phyloP scores from a whole-genome alignment of 2,113 vertebrate species.

The Balaenoptera acutorostrata region DNA sequence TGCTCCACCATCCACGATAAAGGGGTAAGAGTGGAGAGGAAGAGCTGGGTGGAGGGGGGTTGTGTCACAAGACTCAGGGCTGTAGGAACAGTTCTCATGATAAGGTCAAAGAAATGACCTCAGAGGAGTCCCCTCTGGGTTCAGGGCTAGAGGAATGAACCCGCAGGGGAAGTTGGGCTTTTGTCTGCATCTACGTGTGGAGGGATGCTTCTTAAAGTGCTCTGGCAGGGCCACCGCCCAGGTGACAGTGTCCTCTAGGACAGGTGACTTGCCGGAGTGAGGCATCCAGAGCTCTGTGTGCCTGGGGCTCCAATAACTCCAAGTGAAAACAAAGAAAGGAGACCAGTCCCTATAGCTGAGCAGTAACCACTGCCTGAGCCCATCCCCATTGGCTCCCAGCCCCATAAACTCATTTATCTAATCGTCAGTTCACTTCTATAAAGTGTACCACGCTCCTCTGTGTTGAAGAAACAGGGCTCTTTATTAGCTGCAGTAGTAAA shows the following conservation, averaged over 20 bases:
- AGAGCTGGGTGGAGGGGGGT: background rate
- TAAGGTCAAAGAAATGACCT: background rate
- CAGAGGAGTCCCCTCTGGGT: background rate
- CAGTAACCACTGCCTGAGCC: background rate
- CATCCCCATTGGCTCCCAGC: background rate
- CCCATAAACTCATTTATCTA: background rate
- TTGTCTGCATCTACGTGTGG: background rate
- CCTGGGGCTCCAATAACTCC: background rate
- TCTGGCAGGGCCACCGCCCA: background rate
- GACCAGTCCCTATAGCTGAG: background rate
- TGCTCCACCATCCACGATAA: rapidly evolving
- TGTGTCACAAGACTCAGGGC: rapidly evolving
- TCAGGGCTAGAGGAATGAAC: background rate
- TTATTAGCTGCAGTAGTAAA: conserved; percentile 23
- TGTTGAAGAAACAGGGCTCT: background rate
- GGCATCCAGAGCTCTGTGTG: background rate
- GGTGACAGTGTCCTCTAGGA: rapidly evolving
- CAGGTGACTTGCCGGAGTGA: background rate
- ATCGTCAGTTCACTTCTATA: background rate
- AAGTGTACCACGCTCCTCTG: background rate
- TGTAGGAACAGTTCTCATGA: background rate
- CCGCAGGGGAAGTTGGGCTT: background rate
- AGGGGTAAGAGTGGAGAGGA: background rate
- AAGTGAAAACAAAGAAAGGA: background rate
- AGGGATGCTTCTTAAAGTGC: background rate